Evolutionary conservation across 2,888 invertebrate genomes (phyloP).

Genomic region (Pachydiplax longipennis): DNA sequence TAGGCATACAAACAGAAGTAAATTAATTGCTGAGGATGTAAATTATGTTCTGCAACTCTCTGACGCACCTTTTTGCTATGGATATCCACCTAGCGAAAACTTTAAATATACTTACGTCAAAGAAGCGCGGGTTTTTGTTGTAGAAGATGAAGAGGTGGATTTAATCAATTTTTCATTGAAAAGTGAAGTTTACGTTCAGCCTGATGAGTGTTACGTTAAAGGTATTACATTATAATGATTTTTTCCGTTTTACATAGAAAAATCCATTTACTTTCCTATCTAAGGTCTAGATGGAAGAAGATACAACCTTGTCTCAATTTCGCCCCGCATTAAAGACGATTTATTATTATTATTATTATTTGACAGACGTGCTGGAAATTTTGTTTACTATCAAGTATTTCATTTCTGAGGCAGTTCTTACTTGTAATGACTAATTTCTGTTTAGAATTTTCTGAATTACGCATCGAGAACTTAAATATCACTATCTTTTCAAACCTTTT

Average conservation of each 20-base stretch:
- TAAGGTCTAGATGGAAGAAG: too few relatives aligned
- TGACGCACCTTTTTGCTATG: slow-evolving; percentile 48
- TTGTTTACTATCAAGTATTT: not conserved
- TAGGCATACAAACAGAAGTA: slow-evolving; percentile 49
- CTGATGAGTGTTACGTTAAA: slow-evolving; percentile 44
- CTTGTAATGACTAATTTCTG: too few relatives aligned
- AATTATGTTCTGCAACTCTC: slow-evolving; percentile 48
- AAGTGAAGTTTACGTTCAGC: slow-evolving; percentile 7
- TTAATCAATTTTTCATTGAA: slow-evolving; percentile 33
- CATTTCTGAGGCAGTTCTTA: not conserved
- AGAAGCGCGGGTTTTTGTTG: slow-evolving; percentile 48
- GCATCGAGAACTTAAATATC: too few relatives aligned
- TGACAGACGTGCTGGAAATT: not conserved
- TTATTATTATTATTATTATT: too few relatives aligned
- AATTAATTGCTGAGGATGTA: slow-evolving; percentile 48
- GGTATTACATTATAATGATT: not conserved
- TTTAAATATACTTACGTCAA: slow-evolving; percentile 39
- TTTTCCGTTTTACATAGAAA: too few relatives aligned
- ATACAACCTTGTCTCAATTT: too few relatives aligned
- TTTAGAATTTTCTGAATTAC: too few relatives aligned
- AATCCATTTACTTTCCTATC: not conserved
- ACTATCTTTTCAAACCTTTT: too few relatives aligned
- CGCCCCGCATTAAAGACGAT: too few relatives aligned
- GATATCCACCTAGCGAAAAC: slow-evolving; percentile 35
- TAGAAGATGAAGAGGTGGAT: slow-evolving; percentile 48